Conservation (phyloP, 2,113 vertebrate species). For the Lota lota region DNA sequence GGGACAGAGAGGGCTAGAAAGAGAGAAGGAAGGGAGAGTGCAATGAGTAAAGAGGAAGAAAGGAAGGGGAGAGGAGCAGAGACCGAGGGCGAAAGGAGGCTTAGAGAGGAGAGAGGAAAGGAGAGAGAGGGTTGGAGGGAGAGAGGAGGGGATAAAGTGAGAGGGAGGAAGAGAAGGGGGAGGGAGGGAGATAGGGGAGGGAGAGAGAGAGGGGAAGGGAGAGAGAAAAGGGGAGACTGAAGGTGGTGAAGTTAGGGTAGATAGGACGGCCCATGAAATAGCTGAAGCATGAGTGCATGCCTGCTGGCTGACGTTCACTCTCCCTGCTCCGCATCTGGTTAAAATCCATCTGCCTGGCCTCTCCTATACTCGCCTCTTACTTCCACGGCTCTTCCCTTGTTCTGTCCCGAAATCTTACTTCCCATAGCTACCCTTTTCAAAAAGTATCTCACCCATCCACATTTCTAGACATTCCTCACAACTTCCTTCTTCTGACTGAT, state of each 20-base stretch:
- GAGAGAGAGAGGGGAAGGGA: constrained; percentile 1
- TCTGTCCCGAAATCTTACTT: constrained; percentile 6
- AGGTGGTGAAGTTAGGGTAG: constrained; percentile 43
- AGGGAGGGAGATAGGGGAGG: not conserved
- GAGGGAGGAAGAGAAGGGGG: not conserved
- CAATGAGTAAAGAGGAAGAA: no score
- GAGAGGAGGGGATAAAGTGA: not conserved
- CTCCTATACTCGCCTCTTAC: constrained; percentile 6
- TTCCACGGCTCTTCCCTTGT: constrained; percentile 1
- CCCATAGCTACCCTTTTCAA: not conserved
- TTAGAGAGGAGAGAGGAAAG: no score
- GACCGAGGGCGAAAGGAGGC: no score
- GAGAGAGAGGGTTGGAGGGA: no score
- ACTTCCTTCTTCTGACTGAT: no score
- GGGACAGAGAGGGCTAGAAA: no score
- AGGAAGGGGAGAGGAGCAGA: no score
- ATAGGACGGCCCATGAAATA: constrained; percentile 67
- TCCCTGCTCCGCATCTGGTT: constrained; percentile 72
- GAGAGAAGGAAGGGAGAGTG: no score
- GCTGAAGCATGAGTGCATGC: constrained; percentile 76
- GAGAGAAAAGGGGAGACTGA: constrained; percentile 6
- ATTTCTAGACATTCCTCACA: no score
- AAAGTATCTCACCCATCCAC: no score
- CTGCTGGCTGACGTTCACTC: constrained; percentile 69
- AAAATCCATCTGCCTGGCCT: constrained; percentile 45